A percentile compares a stretch with the other conserved stretches of the same genome.
phyloP scores from a whole-genome alignment of 2,888 invertebrate genomes.

The Acronicta aceris region DNA sequence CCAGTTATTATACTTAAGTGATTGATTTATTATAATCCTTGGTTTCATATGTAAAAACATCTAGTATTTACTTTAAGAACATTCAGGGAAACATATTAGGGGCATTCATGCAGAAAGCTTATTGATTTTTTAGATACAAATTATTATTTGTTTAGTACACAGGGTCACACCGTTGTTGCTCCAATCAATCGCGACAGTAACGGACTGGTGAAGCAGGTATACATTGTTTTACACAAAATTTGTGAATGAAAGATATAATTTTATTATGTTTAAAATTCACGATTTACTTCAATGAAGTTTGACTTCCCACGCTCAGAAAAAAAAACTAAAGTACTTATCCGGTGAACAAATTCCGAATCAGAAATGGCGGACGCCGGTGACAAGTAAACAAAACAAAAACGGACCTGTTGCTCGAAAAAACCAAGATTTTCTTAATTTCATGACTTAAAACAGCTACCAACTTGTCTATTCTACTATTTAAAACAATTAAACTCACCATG shows the following conservation, averaged over 20 bases:
- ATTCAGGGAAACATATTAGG: neutral
- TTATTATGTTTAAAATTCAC: constrained; percentile 9
- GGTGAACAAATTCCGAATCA: constrained; percentile 85
- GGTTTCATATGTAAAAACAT: too few relatives aligned
- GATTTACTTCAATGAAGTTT: constrained; percentile 9
- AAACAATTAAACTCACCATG: constrained; percentile 90
- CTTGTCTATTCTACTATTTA: constrained; percentile 62
- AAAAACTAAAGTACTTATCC: constrained; percentile 56
- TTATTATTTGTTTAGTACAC: neutral
- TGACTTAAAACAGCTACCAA: constrained; percentile 80
- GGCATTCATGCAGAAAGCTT: neutral
- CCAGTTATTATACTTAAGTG: too few relatives aligned
- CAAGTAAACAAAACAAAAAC: constrained; percentile 90
- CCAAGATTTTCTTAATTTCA: constrained; percentile 71
- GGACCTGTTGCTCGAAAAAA: constrained; percentile 89
- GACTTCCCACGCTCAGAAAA: constrained; percentile 10
- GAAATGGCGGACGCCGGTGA: constrained; percentile 90
- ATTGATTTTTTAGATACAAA: neutral
- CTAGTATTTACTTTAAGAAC: too few relatives aligned
- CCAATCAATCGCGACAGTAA: constrained; percentile 49
- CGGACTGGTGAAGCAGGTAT: constrained; percentile 24
- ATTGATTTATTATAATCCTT: too few relatives aligned
- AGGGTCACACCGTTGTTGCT: constrained; percentile 34
- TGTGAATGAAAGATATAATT: constrained; percentile 20
- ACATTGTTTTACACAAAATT: constrained; percentile 17